These are phyloP conservation scores for Unio delphinus DNA, from an alignment of 2,888 invertebrate genomes.

Conservation along the genomic window DNA sequence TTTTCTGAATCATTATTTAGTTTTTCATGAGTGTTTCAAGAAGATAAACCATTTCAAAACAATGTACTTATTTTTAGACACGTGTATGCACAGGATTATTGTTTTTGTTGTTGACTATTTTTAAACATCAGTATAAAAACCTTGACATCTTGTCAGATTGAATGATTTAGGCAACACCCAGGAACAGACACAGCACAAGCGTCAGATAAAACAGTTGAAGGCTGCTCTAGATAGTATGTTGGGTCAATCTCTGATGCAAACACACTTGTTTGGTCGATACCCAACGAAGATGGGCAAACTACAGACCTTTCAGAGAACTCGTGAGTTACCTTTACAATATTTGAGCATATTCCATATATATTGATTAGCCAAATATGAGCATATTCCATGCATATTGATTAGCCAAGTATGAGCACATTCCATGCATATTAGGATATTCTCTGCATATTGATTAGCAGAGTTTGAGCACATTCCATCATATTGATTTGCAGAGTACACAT, in stretches of 20 bases:
- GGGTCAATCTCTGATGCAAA: slow-evolving; percentile 36
- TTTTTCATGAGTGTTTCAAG: neutral
- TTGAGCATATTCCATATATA: neutral
- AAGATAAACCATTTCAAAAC: neutral
- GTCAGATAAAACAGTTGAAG: slow-evolving; percentile 48
- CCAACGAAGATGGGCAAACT: slow-evolving; percentile 66
- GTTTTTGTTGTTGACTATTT: neutral
- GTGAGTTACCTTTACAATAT: slow-evolving; percentile 23
- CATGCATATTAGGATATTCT: too few species aligned
- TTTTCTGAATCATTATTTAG: too few species aligned
- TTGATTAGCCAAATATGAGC: slow-evolving; percentile 2
- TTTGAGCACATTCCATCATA: too few species aligned
- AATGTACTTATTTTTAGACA: neutral
- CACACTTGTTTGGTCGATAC: slow-evolving; percentile 57
- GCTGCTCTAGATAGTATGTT: slow-evolving; percentile 47
- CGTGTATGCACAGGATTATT: neutral
- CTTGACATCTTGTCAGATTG: slow-evolving; percentile 35
- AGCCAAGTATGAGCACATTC: too few species aligned
- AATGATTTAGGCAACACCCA: slow-evolving; percentile 49
- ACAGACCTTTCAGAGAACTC: slow-evolving; percentile 25
- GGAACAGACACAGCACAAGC: slow-evolving; percentile 47
- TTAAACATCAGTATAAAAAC: neutral
- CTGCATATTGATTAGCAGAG: too few species aligned
- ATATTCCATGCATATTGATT: too few species aligned
- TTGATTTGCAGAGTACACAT: too few species aligned